These are phyloP conservation scores for Lamellibrachia satsuma DNA, from an alignment of 2,888 invertebrate species.

Conservation along the genomic window DNA sequence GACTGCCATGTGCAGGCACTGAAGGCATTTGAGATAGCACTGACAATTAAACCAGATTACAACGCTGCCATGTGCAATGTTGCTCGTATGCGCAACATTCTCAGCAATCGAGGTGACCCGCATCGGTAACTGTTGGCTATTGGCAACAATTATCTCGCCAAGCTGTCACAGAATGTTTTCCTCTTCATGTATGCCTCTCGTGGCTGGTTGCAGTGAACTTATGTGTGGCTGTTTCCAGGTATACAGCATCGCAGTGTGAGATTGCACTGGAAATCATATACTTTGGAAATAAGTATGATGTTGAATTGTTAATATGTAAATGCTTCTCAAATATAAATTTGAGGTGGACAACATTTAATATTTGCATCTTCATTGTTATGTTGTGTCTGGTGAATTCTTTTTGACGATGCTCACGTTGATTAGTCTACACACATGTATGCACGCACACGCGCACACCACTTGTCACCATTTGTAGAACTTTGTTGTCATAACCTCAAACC, in stretches of 20 bases:
- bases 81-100: background rate
- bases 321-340: background rate
- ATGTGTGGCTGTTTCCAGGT: background rate
- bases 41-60: constrained; percentile 32
- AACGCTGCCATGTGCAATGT: constrained; percentile 29
- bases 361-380: background rate
- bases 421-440: background rate
- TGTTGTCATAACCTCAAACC: too few species aligned
- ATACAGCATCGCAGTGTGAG: background rate
- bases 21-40: constrained; percentile 33
- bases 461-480: background rate
- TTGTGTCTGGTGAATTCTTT: too few species aligned
- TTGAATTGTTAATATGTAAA: background rate
- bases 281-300: background rate
- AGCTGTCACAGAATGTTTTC: background rate
- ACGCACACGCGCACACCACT: background rate
- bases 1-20: constrained; percentile 28
- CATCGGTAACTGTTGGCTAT: background rate
- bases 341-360: background rate
- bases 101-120: background rate
- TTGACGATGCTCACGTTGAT: background rate
- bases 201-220: background rate
- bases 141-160: background rate
- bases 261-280: background rate
- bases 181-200: background rate